Conservation (phyloP, 1,140 invertebrate species). For the Caenorhabditis tropicalis region DNA sequence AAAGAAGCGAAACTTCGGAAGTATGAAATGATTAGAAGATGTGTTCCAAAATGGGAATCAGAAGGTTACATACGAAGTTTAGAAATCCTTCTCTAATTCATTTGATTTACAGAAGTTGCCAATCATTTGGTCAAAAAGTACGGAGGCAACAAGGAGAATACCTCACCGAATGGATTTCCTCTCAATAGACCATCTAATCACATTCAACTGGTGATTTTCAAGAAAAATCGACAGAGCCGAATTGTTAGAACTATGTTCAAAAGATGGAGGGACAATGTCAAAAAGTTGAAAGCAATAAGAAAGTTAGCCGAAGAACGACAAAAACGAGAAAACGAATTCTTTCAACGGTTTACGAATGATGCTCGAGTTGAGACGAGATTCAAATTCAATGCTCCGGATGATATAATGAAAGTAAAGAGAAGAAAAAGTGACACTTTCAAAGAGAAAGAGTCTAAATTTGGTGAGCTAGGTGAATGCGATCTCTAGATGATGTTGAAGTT, state of each 20-base stretch:
- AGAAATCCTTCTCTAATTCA: neutral
- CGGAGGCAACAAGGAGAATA: neutral
- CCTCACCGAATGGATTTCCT: neutral
- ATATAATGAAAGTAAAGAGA: neutral
- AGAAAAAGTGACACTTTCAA: neutral
- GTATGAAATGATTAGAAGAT: slow-evolving; percentile 18
- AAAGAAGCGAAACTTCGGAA: neutral
- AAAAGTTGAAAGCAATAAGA: neutral
- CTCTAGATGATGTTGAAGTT: neutral
- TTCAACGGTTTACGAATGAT: neutral
- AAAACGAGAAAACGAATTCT: neutral
- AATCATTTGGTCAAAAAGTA: neutral
- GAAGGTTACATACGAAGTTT: neutral
- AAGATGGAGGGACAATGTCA: neutral
- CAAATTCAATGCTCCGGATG: slow-evolving; percentile 20
- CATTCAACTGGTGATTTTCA: neutral
- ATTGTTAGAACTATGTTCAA: neutral
- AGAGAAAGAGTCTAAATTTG: neutral
- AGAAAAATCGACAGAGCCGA: neutral
- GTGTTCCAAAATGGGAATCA: slow-evolving; percentile 7
- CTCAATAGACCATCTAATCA: neutral
- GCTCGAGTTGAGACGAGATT: neutral
- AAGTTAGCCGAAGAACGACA: neutral
- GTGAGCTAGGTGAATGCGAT: neutral
- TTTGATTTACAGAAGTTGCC: neutral